Base-by-base conservation (phyloP, 2,113 vertebrate genomes). In the Corythaeola cristata region DNA sequence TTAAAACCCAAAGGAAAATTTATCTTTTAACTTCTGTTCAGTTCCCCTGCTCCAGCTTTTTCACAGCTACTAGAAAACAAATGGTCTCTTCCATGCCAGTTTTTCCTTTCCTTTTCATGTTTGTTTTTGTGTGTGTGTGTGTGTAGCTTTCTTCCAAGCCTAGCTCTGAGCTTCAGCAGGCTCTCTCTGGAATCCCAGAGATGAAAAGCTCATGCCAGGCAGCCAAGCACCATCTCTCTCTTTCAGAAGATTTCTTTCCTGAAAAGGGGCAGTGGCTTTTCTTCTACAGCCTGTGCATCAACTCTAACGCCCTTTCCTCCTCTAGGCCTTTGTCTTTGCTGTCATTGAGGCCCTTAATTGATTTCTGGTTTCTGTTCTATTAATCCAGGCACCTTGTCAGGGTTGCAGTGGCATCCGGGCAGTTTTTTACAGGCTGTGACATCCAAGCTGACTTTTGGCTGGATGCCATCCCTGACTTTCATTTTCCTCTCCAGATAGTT, bases 141-240 rank as follows among this genome's bases (percentile, higher is more conserved):
- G 23, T 49, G 52, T 73, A 79, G 45, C 45, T 77, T 66, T 55
- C 50, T 90, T 81, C 53, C 33, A 75, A 47, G 44, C 33, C 68
- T 81, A 37, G 23, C 37, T 74, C 32, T 96, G 93, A 96, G 92
- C 73, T 78, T 95, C 39, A 75, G 33, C 91, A 95, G 89, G 24
- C 76, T 1, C 53, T 33, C 73, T 74, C 56, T 92, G 91, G 91
- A 96, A 96, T 97, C 73, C n/a, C 73, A 75, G 83, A 47, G 67
- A 81, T 79, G 69, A 92, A 89, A 89, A 87, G 35, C 1, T 0
- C 47, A 33, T 56, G 60, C 87, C 44, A 72, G 60, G 37, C 80
- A 78, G 59, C 47, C 66, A 75, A 63, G 47, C 27, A 32, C 33
- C 19, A 28, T 47, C 64, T 53, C 27, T 77, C 18, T 74, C 60